Evolutionary conservation across 2,113 vertebrate genomes (phyloP).

Genomic region (Ornithorhynchus anatinus): DNA sequence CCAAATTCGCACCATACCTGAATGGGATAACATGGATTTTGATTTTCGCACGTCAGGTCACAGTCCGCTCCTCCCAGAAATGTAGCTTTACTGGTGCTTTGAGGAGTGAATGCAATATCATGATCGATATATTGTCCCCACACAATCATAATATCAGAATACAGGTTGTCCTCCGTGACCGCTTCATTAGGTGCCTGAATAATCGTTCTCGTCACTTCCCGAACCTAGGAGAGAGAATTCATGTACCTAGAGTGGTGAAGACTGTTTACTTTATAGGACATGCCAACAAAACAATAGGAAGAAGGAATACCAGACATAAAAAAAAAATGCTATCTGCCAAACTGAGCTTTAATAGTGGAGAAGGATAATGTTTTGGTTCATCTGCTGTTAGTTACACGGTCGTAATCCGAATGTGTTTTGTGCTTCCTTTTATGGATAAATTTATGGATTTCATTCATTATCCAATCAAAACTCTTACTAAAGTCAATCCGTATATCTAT

Average conservation of each 20-base stretch:
- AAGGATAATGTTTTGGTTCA: no score
- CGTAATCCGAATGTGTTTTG: no score
- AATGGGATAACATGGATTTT: slow-evolving; percentile 86
- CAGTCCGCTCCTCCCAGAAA: slow-evolving; percentile 68
- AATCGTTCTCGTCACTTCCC: slow-evolving; percentile 82
- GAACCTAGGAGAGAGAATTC: slow-evolving; percentile 72
- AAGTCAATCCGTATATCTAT: no score
- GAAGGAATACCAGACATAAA: neutral
- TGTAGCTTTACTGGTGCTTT: slow-evolving; percentile 66
- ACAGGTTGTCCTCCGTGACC: slow-evolving; percentile 72
- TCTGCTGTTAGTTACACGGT: no score
- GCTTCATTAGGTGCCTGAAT: slow-evolving; percentile 70
- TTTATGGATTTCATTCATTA: no score
- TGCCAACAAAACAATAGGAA: neutral
- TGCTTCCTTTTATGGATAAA: no score
- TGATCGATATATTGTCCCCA: slow-evolving; percentile 96
- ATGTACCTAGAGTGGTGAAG: neutral
- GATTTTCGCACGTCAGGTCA: slow-evolving; percentile 74
- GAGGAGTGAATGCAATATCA: slow-evolving; percentile 89
- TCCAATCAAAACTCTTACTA: no score
- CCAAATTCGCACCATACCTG: slow-evolving; percentile 82
- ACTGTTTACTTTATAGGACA: neutral
- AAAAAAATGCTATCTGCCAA: no score
- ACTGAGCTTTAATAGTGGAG: no score
- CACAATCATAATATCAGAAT: slow-evolving; percentile 85